Conservation (phyloP, 2,888 invertebrate species). For the Trissolcus brochymenae region DNA sequence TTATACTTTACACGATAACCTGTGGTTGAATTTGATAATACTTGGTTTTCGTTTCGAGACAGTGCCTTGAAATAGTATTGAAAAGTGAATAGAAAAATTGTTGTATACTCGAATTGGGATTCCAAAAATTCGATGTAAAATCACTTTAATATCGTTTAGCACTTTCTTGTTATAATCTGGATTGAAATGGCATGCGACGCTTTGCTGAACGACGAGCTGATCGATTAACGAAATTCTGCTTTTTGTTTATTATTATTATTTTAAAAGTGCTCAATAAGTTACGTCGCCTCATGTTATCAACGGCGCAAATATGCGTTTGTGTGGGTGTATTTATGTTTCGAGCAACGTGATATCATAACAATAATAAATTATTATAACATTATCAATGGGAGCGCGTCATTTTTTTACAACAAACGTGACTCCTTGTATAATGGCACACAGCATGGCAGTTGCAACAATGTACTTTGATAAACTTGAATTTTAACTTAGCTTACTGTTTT, state of each 20-base stretch:
- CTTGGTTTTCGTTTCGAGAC: conserved; percentile 20
- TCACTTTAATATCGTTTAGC: conserved; percentile 57
- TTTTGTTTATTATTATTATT: conserved; percentile 4
- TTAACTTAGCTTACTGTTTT: conserved; percentile 58
- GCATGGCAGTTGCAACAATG: conserved; percentile 76
- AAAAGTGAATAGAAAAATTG: conserved; percentile 57
- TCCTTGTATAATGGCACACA: conserved; percentile 75
- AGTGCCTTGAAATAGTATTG: conserved; percentile 43
- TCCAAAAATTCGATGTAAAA: conserved; percentile 57
- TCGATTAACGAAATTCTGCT: not conserved
- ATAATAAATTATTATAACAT: conserved; percentile 48
- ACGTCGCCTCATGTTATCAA: too few relatives aligned
- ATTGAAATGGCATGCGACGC: too few relatives aligned
- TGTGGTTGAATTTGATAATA: conserved; percentile 14
- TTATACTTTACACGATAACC: conserved; percentile 29
- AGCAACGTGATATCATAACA: conserved; percentile 59
- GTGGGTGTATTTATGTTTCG: conserved; percentile 42
- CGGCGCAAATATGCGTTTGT: conserved; percentile 1
- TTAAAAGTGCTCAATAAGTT: too few relatives aligned
- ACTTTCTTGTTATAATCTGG: conserved; percentile 34
- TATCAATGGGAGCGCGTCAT: conserved; percentile 58
- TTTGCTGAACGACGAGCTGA: too few relatives aligned
- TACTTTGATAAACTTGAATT: conserved; percentile 70
- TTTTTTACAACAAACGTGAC: conserved; percentile 69
- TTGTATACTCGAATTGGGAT: conserved; percentile 51